These are phyloP conservation scores for Murina feae DNA, from an alignment of 2,113 vertebrate genomes.

Conservation along the genomic window DNA sequence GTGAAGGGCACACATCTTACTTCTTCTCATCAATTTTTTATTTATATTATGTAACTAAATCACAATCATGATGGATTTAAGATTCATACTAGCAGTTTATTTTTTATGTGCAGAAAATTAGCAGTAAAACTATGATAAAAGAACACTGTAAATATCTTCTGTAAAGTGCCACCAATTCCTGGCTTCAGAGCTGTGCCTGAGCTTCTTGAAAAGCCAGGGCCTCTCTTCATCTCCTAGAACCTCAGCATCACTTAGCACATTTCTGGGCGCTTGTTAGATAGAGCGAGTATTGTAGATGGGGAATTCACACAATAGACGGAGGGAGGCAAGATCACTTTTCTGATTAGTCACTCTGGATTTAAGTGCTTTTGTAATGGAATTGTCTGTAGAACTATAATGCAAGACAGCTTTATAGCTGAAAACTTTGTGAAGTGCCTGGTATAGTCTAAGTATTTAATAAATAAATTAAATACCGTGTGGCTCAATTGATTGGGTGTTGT, in stretches of 20 bases:
- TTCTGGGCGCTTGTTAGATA: background rate
- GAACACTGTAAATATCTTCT: background rate
- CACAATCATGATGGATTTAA: conserved; percentile 28
- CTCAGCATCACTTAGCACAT: background rate
- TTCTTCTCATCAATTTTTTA: conserved; percentile 14
- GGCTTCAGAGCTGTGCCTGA: background rate
- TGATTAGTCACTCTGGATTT: background rate
- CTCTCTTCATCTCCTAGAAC: background rate
- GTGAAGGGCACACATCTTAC: background rate
- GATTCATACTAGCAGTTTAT: background rate
- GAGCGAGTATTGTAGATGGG: background rate
- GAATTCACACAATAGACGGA: background rate
- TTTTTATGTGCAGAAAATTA: conserved; percentile 48
- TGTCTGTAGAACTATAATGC: background rate
- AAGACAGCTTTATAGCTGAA: conserved; percentile 17
- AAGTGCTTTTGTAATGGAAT: background rate
- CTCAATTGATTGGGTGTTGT: background rate
- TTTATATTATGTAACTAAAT: conserved; percentile 11
- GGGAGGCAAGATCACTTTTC: background rate
- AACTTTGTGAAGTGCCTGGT: background rate
- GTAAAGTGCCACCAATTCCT: background rate
- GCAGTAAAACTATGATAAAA: background rate
- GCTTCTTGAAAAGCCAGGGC: background rate
- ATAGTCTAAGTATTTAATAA: background rate
- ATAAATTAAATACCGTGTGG: background rate